Percentiles rank a stretch among this genome's conserved stretches.
These are phyloP conservation scores for Ceratoteleas bidentatus DNA, from an alignment of 1,140 invertebrate species.

Conservation along the genomic window DNA sequence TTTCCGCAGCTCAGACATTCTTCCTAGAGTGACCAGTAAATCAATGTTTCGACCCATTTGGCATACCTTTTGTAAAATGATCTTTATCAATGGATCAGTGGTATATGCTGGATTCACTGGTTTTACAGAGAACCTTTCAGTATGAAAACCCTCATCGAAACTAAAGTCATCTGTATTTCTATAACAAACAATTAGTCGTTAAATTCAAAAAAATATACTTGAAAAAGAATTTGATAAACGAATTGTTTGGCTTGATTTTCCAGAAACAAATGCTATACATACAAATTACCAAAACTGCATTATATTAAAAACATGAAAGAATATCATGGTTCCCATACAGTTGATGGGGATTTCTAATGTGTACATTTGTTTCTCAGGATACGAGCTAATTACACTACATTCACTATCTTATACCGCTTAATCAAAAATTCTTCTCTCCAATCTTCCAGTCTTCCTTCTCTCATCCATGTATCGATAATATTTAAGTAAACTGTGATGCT, in stretches of 20 bases:
- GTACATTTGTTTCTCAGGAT: too few relatives aligned
- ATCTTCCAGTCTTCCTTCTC: constrained; percentile 81
- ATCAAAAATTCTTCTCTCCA: constrained; percentile 82
- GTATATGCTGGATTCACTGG: constrained; percentile 64
- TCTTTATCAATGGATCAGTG: constrained; percentile 75
- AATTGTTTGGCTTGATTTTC: too few relatives aligned
- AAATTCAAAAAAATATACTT: constrained; percentile 70
- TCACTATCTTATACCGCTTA: too few relatives aligned
- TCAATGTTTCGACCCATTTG: constrained; percentile 78
- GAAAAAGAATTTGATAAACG: constrained; percentile 1
- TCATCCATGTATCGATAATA: constrained; percentile 82
- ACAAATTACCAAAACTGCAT: too few relatives aligned
- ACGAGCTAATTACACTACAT: too few relatives aligned
- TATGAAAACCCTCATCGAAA: constrained; percentile 27
- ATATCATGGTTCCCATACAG: too few relatives aligned
- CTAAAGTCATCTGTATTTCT: not conserved
- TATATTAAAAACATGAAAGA: too few relatives aligned
- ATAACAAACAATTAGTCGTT: not conserved
- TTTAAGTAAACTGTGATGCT: constrained; percentile 81
- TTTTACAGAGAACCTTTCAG: constrained; percentile 71
- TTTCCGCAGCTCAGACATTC: constrained; percentile 77
- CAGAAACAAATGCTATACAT: too few relatives aligned
- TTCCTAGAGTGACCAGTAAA: constrained; percentile 75
- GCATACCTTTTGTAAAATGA: constrained; percentile 74
- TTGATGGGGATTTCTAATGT: too few relatives aligned